phyloP scores from a whole-genome alignment of 1,140 invertebrate genomes.

The Penaeus vannamei region DNA sequence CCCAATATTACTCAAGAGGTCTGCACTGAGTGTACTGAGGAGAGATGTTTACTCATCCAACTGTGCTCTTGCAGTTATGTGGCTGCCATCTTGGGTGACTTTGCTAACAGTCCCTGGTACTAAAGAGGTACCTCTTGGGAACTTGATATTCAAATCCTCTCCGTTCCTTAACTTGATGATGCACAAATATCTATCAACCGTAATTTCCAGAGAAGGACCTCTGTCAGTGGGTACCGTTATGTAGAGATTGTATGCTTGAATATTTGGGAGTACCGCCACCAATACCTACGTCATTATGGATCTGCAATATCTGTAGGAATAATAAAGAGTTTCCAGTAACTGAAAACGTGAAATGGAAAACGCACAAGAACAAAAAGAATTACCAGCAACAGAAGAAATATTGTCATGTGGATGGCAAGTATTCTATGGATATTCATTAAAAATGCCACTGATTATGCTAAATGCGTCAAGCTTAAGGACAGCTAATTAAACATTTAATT shows the following conservation, averaged over 20 bases:
- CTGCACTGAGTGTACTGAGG: constrained; percentile 38
- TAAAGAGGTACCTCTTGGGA: constrained; percentile 49
- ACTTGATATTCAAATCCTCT: background rate
- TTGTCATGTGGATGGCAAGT: too few species aligned
- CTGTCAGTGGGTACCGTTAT: constrained; percentile 14
- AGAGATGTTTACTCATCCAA: constrained; percentile 45
- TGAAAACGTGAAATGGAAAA: too few species aligned
- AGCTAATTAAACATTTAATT: too few species aligned
- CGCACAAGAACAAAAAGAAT: too few species aligned
- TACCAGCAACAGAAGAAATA: too few species aligned
- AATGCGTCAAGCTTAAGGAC: too few species aligned
- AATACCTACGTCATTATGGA: constrained; percentile 42
- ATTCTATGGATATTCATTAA: too few species aligned
- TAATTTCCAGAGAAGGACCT: constrained; percentile 6
- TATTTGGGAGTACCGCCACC: constrained; percentile 52
- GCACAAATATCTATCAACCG: constrained; percentile 23
- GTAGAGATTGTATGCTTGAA: constrained; percentile 43
- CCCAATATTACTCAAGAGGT: constrained; percentile 19
- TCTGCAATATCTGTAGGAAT: background rate
- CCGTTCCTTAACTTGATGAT: constrained; percentile 31
- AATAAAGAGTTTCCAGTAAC: too few species aligned
- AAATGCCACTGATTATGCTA: too few species aligned
- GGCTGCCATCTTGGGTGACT: constrained; percentile 35
- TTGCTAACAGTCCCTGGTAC: constrained; percentile 25
- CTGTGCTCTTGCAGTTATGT: constrained; percentile 30